Evolutionary conservation across 2,113 vertebrate species (phyloP), one percentile per base, ranked within the genome.

Genomic region (Rhinolophus sinicus): DNA sequence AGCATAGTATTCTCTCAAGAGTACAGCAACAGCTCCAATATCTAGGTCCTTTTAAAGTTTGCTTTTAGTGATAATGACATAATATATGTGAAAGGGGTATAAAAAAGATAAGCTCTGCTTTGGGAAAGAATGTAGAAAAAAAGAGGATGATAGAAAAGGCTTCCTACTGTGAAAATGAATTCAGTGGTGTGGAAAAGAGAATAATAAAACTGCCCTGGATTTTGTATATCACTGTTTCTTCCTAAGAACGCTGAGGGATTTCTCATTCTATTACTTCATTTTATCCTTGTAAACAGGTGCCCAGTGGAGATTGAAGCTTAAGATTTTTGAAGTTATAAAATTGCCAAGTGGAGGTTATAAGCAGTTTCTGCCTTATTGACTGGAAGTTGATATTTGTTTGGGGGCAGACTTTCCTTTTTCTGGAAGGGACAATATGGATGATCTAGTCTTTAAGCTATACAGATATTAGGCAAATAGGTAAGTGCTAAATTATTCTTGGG

Each of bases 151-250:
- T 47, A 92, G 52, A 69, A 56, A 58, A 26, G 72, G 1, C 14
- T 95, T 90, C 54, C 35, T 47, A 82, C 44, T 56, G 75, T 95
- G 92, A 47, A 92, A 93, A 96, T 83, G 47, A 88, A 90, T 88
- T 78, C 81, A 91, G n/a, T 69, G 64, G 18, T 84, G 30, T 83
- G 40, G 62, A 83, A 93, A 73, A 75, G 56, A 95, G 88, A 92
- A 54, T 76, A 92, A 86, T 94, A 90, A 96, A 96, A 90, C 33
- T 67, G 40, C 50, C 16, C 22, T 40, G 21, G 58, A 69, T 96
- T 96, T 88, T 83, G 38, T 90, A 62, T 93, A 62, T 84, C 70
- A 73, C 50, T 47, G 35, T 88, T 88, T 93, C 44, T 93, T 73
- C 58, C 76, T 52, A 78, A 88, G 24, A 93, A 70, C 11, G 2